These are phyloP conservation scores for Cryptus viduatorius DNA, from an alignment of 2,888 invertebrate species.

Conservation along the genomic window DNA sequence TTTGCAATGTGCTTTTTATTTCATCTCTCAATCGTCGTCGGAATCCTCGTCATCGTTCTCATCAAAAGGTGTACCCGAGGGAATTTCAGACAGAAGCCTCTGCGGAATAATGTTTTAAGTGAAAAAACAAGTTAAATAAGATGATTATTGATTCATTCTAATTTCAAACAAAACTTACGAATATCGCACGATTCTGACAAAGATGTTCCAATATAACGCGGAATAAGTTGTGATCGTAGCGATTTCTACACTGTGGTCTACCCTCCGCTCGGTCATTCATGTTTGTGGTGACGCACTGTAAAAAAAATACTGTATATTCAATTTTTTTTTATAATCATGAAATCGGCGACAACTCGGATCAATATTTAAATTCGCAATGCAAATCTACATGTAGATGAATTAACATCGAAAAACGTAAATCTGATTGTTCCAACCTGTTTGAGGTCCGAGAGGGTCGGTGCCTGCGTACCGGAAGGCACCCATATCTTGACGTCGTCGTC, in stretches of 20 bases:
- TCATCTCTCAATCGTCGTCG: conserved; percentile 29
- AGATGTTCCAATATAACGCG: conserved; percentile 86
- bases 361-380: neutral
- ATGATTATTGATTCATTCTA: neutral
- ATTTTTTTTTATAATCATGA: too few species aligned
- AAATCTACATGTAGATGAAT: neutral
- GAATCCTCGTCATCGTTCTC: conserved; percentile 60
- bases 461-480: conserved; percentile 90
- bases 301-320: neutral
- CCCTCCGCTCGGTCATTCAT: conserved; percentile 65
- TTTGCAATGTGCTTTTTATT: neutral
- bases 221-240: conserved; percentile 86
- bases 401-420: neutral
- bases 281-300: conserved; percentile 73
- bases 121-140: conserved; percentile 16
- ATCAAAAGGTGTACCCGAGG: conserved; percentile 47
- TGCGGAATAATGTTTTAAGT: conserved; percentile 36
- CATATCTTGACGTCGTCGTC: conserved; percentile 97
- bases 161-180: conserved; percentile 72
- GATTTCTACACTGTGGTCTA: conserved; percentile 74
- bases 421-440: conserved; percentile 59
- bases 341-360: too few species aligned
- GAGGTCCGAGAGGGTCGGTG: conserved; percentile 76
- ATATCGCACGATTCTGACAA: conserved; percentile 82
- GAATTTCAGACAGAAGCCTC: conserved; percentile 27